These are phyloP conservation scores for Anthopleura sola DNA, from an alignment of 64 coral and sea anemone genomes.

Conservation along the genomic window DNA sequence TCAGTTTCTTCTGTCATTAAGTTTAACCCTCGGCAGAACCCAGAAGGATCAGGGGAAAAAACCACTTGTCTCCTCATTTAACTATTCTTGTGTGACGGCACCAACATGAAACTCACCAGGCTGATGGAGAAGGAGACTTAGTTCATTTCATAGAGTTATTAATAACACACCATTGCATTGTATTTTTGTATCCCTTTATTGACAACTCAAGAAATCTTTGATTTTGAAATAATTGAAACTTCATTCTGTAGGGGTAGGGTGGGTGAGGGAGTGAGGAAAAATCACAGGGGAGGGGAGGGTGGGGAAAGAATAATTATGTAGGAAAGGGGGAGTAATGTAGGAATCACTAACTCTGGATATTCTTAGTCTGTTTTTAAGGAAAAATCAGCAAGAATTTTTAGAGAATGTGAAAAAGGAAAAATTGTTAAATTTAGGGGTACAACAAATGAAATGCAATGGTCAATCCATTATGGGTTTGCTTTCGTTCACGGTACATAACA, in stretches of 20 bases:
- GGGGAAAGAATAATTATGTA: neutral
- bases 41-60: neutral
- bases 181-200: neutral
- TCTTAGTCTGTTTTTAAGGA: neutral
- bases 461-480: neutral
- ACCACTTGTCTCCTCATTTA: neutral
- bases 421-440: neutral
- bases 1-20: neutral
- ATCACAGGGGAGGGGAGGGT: neutral
- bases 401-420: neutral
- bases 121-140: too few species aligned
- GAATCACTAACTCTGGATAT: too few species aligned
- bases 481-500: neutral
- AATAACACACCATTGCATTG: neutral
- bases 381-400: neutral
- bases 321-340: neutral
- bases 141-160: too few species aligned
- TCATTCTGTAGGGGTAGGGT: neutral
- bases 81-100: too few species aligned
- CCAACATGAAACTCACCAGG: too few species aligned
- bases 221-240: neutral
- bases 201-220: neutral
- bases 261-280: neutral
- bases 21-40: neutral
- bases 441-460: neutral